Percentiles rank a stretch among this genome's conserved stretches.
These are phyloP conservation scores for Philaethria dido DNA, from an alignment of 2,888 invertebrate species.

Conservation along the genomic window DNA sequence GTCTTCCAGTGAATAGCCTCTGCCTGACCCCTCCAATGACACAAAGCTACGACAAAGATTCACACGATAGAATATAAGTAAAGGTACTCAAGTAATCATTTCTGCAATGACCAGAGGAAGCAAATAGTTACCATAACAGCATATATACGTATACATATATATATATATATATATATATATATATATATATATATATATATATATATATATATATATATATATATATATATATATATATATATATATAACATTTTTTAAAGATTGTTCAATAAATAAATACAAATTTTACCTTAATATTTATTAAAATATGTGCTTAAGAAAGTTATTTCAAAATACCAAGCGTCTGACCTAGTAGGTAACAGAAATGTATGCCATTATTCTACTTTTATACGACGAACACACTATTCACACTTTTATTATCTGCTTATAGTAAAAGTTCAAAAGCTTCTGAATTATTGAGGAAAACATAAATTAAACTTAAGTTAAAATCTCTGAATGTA, in stretches of 20 bases:
- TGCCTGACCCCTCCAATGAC: constrained; percentile 17
- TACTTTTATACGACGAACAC: constrained; percentile 59
- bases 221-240: too few species aligned
- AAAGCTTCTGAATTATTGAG: background rate
- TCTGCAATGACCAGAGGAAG: background rate
- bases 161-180: too few species aligned
- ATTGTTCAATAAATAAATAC: background rate
- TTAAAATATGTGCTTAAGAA: background rate
- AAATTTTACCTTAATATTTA: background rate
- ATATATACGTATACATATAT: too few species aligned
- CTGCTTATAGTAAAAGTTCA: background rate
- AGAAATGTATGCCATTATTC: constrained; percentile 59
- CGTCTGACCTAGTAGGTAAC: constrained; percentile 2
- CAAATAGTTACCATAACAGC: background rate
- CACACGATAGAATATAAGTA: constrained; percentile 23
- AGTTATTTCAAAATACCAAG: background rate
- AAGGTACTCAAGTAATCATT: constrained; percentile 7
- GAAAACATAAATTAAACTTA: background rate
- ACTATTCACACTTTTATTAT: constrained; percentile 55
- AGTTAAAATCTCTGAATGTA: too few species aligned
- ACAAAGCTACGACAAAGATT: constrained; percentile 6
- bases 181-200: too few species aligned
- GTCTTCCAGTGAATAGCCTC: constrained; percentile 18
- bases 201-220: too few species aligned
- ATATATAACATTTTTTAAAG: too few species aligned